Conservation (phyloP, 2,113 vertebrate species). For the Cynocephalus volans region DNA sequence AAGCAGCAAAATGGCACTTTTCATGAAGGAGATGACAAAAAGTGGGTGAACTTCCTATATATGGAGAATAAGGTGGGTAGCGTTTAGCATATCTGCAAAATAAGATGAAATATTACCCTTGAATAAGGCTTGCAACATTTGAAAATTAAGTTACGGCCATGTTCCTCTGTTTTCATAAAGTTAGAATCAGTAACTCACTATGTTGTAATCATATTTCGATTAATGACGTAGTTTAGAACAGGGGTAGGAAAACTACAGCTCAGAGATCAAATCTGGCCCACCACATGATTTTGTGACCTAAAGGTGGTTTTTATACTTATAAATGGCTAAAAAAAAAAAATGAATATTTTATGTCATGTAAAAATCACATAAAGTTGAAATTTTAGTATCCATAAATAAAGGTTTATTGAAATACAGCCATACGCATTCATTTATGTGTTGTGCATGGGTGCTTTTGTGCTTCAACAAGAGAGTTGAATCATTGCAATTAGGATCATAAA, state of each 20-base stretch:
- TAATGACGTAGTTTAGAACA: background rate
- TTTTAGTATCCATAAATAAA: background rate
- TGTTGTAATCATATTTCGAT: background rate
- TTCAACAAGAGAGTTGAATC: background rate
- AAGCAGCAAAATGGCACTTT: slow-evolving; percentile 97
- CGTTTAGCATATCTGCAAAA: slow-evolving; percentile 96
- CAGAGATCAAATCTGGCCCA: background rate
- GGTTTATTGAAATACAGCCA: background rate
- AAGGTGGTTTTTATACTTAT: background rate
- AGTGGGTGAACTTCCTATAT: slow-evolving; percentile 98
- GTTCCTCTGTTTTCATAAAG: background rate
- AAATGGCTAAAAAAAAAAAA: background rate
- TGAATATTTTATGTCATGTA: background rate
- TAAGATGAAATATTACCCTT: background rate
- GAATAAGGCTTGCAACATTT: background rate
- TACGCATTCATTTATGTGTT: background rate
- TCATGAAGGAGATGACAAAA: slow-evolving; percentile 97
- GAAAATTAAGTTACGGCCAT: too few species aligned
- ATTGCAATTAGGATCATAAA: background rate
- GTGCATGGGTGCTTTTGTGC: too few species aligned
- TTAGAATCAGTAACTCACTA: background rate
- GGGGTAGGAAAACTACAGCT: background rate
- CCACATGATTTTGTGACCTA: background rate
- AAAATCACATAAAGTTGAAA: background rate
- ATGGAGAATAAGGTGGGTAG: slow-evolving; percentile 98